Conservation (phyloP, 2,797 vertebrate genomes). For the Anguilla megastoma region DNA sequence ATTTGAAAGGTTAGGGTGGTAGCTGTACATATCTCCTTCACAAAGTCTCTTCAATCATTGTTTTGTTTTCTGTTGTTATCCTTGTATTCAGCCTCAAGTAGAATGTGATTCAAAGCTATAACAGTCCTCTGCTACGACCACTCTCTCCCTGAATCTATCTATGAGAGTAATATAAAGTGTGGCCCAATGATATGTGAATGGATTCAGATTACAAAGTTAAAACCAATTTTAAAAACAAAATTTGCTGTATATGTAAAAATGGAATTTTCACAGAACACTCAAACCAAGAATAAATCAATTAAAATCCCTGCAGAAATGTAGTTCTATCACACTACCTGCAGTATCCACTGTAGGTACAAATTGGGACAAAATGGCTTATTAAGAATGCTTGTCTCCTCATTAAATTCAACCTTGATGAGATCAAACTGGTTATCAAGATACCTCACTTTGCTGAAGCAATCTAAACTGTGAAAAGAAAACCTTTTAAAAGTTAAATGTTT, state of each 20-base stretch:
- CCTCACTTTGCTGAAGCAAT: neutral
- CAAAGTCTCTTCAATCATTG: neutral
- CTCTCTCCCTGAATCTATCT: neutral
- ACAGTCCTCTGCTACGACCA: neutral
- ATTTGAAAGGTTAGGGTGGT: neutral
- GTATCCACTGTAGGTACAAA: neutral
- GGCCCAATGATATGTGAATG: neutral
- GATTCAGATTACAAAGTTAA: neutral
- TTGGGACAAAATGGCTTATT: neutral
- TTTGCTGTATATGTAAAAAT: neutral
- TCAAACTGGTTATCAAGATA: neutral
- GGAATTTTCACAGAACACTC: neutral
- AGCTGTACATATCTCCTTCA: neutral
- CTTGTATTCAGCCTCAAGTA: neutral
- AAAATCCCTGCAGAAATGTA: neutral
- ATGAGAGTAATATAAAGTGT: neutral
- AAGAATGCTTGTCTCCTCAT: neutral
- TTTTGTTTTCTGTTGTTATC: neutral
- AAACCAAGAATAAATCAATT: neutral
- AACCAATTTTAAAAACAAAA: neutral
- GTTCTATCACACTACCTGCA: neutral
- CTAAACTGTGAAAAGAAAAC: constrained; percentile 5
- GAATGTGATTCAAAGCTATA: neutral
- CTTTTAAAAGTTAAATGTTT: neutral
- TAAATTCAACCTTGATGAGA: constrained; percentile 15